phyloP scores from a whole-genome alignment of 2,888 invertebrate species.

The Aspidapion aeneum region DNA sequence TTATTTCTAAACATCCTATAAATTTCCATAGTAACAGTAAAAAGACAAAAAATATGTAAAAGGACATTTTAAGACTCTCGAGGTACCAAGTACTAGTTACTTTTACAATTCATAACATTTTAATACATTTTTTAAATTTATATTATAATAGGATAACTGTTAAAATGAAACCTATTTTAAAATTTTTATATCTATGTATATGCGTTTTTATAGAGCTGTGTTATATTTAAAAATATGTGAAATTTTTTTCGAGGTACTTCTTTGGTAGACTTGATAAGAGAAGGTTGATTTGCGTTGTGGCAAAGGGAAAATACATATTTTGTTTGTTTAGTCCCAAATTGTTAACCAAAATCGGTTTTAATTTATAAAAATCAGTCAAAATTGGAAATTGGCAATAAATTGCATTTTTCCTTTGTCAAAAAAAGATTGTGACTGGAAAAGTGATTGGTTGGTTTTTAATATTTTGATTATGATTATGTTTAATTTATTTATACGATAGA shows the following conservation, averaged over 20 bases:
- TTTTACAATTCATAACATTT: constrained; percentile 11
- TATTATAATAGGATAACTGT: constrained; percentile 20
- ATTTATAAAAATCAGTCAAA: not conserved
- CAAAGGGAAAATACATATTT: not conserved
- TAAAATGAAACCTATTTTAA: constrained; percentile 20
- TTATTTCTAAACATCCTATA: too few species aligned
- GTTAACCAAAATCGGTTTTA: not conserved
- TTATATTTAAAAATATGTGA: constrained; percentile 37
- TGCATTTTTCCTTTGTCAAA: not conserved
- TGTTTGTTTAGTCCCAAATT: too few species aligned
- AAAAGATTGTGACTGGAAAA: not conserved
- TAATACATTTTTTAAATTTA: constrained; percentile 12
- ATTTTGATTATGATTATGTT: not conserved
- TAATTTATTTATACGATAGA: not conserved
- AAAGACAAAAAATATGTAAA: too few species aligned
- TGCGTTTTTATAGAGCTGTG: constrained; percentile 45
- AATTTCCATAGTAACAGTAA: too few species aligned
- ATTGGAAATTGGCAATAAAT: too few species aligned
- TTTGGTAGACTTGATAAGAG: not conserved
- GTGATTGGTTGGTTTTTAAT: too few species aligned
- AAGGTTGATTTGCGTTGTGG: not conserved
- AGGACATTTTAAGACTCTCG: too few species aligned
- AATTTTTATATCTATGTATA: constrained; percentile 19
- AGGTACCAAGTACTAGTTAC: not conserved
- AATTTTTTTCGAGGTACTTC: constrained; percentile 35